Conservation (phyloP, 2,113 vertebrate species). For the Percopsis transmontana region DNA sequence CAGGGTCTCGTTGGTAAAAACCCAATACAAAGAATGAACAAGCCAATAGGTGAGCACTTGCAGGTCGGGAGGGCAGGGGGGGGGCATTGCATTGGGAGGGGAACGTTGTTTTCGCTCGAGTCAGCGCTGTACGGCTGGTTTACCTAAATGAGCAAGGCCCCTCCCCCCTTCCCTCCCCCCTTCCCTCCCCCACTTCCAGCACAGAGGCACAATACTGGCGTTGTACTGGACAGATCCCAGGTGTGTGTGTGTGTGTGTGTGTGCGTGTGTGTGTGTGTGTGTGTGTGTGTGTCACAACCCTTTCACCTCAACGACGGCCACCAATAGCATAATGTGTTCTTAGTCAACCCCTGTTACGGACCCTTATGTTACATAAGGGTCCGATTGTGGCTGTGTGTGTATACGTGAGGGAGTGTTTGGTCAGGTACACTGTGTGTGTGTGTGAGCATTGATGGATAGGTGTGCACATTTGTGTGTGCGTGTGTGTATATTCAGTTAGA, state of each 20-base stretch:
- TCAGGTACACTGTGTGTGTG: slow-evolving; percentile 38
- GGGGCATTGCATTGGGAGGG: not conserved
- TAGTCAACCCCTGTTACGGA: too few relatives aligned
- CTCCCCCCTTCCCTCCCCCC: not conserved
- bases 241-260: slow-evolving; percentile 49
- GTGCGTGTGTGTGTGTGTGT: slow-evolving; percentile 36
- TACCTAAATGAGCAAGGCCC: not conserved
- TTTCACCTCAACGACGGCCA: too few relatives aligned
- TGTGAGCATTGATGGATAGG: not conserved
- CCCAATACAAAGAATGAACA: too few relatives aligned
- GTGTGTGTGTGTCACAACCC: not conserved
- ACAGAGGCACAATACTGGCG: slow-evolving; percentile 59
- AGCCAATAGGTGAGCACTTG: too few relatives aligned
- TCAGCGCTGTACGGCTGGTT: too few relatives aligned
- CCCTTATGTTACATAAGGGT: not conserved
- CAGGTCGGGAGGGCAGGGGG: not conserved
- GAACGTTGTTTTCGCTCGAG: not conserved
- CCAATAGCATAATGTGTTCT: too few relatives aligned
- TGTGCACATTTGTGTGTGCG: slow-evolving; percentile 15
- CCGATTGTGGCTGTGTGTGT: not conserved
- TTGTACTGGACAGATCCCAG: slow-evolving; percentile 58
- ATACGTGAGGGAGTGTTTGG: slow-evolving; percentile 4
- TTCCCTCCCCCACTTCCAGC: slow-evolving; percentile 7
- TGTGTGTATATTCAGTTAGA: not conserved
- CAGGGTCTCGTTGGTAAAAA: too few relatives aligned